phyloP scores from a whole-genome alignment of 1,140 invertebrate species.

The Delia radicum region DNA sequence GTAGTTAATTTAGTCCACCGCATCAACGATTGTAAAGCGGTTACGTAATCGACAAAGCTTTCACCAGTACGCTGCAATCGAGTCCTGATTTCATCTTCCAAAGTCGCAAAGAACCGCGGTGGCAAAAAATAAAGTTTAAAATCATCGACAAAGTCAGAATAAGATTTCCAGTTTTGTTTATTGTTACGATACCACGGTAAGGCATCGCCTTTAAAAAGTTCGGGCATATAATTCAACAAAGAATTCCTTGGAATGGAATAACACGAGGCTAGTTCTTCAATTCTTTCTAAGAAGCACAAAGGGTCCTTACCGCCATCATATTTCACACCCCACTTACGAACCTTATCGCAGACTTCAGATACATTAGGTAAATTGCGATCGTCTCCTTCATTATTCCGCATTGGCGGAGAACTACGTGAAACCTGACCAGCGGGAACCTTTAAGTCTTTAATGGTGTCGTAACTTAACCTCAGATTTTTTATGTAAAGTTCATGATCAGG shows the following conservation, averaged over 20 bases:
- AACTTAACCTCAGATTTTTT: too few relatives aligned
- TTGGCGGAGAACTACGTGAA: too few relatives aligned
- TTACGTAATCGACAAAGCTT: background rate
- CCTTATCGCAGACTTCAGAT: too few relatives aligned
- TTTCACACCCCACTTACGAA: too few relatives aligned
- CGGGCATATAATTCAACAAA: background rate
- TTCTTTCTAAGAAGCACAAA: too few relatives aligned
- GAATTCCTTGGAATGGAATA: background rate
- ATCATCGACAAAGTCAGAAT: background rate
- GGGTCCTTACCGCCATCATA: too few relatives aligned
- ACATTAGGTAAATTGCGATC: too few relatives aligned
- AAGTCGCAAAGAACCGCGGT: background rate
- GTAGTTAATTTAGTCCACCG: background rate
- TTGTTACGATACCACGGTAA: background rate
- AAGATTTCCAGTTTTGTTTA: background rate
- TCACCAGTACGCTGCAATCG: background rate
- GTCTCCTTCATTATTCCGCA: too few relatives aligned
- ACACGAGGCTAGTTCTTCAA: too few relatives aligned
- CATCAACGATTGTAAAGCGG: background rate
- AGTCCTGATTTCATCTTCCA: background rate
- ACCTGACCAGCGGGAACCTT: too few relatives aligned
- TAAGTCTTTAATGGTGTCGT: too few relatives aligned
- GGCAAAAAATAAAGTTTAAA: slow-evolving; percentile 6
- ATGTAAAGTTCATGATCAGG: too few relatives aligned
- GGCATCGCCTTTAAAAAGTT: background rate